Percentiles rank a stretch among this genome's conserved stretches.
These are phyloP conservation scores for Haliclona indistincta DNA, from an alignment of 37 sponge, comb jelly and placozoan genomes.

Conservation along the genomic window DNA sequence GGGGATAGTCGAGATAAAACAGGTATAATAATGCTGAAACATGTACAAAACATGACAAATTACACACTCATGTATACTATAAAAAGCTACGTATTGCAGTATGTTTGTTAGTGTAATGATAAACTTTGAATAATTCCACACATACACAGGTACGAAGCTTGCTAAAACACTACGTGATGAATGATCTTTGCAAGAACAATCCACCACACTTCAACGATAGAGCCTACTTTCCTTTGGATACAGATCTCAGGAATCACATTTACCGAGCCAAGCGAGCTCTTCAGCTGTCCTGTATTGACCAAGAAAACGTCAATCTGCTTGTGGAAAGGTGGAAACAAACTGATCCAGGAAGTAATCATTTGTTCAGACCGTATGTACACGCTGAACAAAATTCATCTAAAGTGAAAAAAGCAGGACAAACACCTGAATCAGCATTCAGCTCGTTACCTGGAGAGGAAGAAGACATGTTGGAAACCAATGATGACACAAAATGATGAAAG, in stretches of 20 bases:
- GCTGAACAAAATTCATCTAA: too few relatives aligned
- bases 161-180: conserved; percentile 7
- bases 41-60: too few relatives aligned
- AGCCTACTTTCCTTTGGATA: conserved; percentile 10
- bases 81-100: too few relatives aligned
- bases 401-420: too few relatives aligned
- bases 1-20: conserved; percentile 11
- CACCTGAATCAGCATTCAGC: too few relatives aligned
- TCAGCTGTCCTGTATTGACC: conserved; percentile 22
- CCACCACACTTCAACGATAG: conserved; percentile 2
- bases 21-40: conserved; percentile 17
- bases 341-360: not conserved
- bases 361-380: conserved; percentile 12
- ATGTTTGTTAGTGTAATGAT: too few relatives aligned
- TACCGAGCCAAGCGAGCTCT: conserved; percentile 8
- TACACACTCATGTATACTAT: too few relatives aligned
- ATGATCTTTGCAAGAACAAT: not conserved
- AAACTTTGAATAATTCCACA: too few relatives aligned
- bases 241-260: conserved; percentile 20
- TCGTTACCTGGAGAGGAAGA: not conserved
- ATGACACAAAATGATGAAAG: too few relatives aligned
- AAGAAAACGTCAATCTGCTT: conserved; percentile 20
- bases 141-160: too few relatives aligned
- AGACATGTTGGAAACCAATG: not conserved
- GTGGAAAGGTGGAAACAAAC: not conserved